Percentiles rank a stretch among this genome's conserved stretches.
These are phyloP conservation scores for Metacarcinus magister DNA, from an alignment of 2,888 invertebrate genomes.

Conservation along the genomic window DNA sequence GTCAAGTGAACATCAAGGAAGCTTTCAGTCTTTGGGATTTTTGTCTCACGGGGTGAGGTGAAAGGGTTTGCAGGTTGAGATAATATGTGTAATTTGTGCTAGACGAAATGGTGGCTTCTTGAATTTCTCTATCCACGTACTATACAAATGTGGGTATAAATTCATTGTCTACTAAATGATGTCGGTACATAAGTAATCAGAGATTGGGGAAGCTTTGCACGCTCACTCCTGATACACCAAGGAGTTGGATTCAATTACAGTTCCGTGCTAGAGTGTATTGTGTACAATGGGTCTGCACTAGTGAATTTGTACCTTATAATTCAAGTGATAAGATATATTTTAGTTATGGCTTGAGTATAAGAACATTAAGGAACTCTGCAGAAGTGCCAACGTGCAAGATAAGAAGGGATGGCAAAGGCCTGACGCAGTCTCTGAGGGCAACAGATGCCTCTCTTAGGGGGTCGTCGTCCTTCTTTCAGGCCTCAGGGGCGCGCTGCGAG, in stretches of 20 bases:
- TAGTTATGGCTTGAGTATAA: neutral
- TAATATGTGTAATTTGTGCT: neutral
- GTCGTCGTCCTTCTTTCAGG: neutral
- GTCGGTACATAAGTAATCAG: neutral
- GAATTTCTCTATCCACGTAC: neutral
- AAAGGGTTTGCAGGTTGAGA: neutral
- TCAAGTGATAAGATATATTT: neutral
- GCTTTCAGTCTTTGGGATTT: neutral
- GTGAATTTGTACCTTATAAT: neutral
- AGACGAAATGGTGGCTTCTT: neutral
- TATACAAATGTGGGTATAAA: neutral
- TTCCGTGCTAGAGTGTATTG: neutral
- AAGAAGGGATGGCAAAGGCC: neutral
- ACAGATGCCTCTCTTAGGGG: neutral
- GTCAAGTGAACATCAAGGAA: conserved; percentile 14
- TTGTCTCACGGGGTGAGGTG: neutral
- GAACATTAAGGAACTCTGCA: neutral
- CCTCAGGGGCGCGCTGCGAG: neutral
- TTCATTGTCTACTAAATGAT: neutral
- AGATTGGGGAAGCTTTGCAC: neutral
- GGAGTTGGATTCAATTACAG: neutral
- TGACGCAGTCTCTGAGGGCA: neutral
- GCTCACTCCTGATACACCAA: neutral
- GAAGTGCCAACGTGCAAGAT: neutral
- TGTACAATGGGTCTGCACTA: neutral